These are phyloP conservation scores for Watsonalla cultraria DNA, from an alignment of 2,888 invertebrate species.

Conservation along the genomic window DNA sequence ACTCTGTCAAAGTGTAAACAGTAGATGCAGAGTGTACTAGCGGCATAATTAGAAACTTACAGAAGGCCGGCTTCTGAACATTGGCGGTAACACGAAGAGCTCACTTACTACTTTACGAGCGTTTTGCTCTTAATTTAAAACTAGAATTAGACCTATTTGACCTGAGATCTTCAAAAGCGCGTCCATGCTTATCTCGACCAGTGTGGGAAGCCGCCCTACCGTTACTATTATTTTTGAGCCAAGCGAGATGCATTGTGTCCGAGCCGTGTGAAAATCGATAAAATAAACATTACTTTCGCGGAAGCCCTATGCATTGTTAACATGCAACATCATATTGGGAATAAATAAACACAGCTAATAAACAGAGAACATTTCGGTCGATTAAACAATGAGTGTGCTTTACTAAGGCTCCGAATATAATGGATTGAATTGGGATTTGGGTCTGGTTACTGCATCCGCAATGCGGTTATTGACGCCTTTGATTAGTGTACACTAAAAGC, in stretches of 20 bases:
- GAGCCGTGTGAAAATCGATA: conserved; percentile 75
- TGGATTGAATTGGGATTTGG: not conserved
- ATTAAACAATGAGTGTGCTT: not conserved
- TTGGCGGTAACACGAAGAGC: no score
- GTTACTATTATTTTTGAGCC: conserved; percentile 32
- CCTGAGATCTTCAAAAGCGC: no score
- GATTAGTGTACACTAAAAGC: not conserved
- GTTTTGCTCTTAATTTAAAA: no score
- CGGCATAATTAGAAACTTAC: no score
- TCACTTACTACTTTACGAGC: no score
- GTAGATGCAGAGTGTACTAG: no score
- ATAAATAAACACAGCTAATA: not conserved
- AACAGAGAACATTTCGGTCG: not conserved
- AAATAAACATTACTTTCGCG: conserved; percentile 61
- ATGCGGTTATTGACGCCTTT: not conserved
- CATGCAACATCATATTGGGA: conserved; percentile 13
- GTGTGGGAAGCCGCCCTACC: conserved; percentile 15
- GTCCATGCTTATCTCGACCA: no score
- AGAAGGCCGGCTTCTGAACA: no score
- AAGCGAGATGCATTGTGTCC: conserved; percentile 52
- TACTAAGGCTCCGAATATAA: not conserved
- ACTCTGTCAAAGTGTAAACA: conserved; percentile 41
- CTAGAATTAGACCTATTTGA: no score
- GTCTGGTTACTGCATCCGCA: not conserved
- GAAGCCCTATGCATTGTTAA: conserved; percentile 14